Conservation (phyloP, 2,888 invertebrate genomes). For the Drosophila austrosaltans region DNA sequence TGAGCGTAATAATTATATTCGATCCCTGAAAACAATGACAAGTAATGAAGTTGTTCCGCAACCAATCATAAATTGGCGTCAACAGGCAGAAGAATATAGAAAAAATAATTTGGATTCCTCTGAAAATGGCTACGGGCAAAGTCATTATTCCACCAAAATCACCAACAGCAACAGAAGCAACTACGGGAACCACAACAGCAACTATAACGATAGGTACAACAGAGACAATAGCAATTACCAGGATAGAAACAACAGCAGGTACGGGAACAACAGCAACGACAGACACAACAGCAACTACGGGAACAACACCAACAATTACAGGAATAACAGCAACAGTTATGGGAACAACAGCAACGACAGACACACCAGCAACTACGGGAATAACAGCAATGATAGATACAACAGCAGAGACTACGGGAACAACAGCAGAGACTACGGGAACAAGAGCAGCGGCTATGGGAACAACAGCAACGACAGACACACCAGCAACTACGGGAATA, state of each 20-base stretch:
- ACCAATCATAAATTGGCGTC: background rate
- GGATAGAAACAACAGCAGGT: no score
- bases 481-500: background rate
- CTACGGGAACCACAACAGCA: no score
- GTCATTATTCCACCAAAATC: no score
- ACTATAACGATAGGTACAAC: no score
- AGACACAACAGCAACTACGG: background rate
- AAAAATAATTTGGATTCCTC: no score
- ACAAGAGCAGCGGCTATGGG: background rate
- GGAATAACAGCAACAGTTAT: background rate
- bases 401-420: background rate
- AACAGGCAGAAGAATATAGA: no score
- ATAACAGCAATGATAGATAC: background rate
- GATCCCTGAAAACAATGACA: constrained; percentile 35
- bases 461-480: background rate
- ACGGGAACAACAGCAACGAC: background rate
- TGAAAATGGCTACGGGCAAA: no score
- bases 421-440: background rate
- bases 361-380: background rate
- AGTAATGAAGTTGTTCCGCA: background rate
- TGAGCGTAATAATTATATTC: constrained; percentile 86
- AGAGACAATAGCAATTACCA: no score
- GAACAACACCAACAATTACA: background rate
- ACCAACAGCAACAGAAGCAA: no score
- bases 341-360: background rate